Evolutionary conservation across 2,888 invertebrate genomes (phyloP).

Genomic region (Tetropium fuscum): DNA sequence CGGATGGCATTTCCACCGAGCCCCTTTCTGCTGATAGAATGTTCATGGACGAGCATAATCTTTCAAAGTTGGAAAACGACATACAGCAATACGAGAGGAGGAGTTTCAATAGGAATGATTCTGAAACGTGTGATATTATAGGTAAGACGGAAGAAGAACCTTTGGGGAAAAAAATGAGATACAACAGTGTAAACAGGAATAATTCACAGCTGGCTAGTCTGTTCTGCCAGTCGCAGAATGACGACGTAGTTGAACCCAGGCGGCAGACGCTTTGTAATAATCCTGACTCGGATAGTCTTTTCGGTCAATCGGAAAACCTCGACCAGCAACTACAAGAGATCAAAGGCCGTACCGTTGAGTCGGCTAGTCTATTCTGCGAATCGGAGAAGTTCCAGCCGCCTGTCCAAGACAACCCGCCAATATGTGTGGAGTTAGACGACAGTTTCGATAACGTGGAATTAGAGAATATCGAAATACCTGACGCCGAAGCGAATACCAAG

Average conservation of each 20-base stretch:
- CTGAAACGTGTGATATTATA: constrained; percentile 34
- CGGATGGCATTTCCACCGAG: constrained; percentile 18
- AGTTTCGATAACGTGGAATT: constrained; percentile 27
- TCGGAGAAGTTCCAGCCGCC: not conserved
- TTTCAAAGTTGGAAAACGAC: constrained; percentile 29
- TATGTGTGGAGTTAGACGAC: constrained; percentile 36
- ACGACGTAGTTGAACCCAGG: no score
- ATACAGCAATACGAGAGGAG: constrained; percentile 12
- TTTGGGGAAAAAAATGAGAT: constrained; percentile 21
- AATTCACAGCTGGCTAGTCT: not conserved
- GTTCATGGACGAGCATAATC: constrained; percentile 29
- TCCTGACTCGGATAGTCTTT: not conserved
- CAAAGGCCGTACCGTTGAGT: no score
- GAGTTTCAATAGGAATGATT: constrained; percentile 2
- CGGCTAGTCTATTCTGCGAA: no score
- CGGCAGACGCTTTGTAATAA: no score
- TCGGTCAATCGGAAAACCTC: not conserved
- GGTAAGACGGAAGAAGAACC: constrained; percentile 28
- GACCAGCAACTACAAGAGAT: no score
- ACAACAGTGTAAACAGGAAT: not conserved
- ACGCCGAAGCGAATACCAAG: constrained; percentile 1
- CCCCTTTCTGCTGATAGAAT: constrained; percentile 31
- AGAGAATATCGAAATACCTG: constrained; percentile 22
- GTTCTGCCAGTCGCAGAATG: not conserved
- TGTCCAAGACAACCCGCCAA: no score